These are phyloP conservation scores for Anisognathus igniventris DNA, from an alignment of 2,797 vertebrate genomes.

Conservation along the genomic window DNA sequence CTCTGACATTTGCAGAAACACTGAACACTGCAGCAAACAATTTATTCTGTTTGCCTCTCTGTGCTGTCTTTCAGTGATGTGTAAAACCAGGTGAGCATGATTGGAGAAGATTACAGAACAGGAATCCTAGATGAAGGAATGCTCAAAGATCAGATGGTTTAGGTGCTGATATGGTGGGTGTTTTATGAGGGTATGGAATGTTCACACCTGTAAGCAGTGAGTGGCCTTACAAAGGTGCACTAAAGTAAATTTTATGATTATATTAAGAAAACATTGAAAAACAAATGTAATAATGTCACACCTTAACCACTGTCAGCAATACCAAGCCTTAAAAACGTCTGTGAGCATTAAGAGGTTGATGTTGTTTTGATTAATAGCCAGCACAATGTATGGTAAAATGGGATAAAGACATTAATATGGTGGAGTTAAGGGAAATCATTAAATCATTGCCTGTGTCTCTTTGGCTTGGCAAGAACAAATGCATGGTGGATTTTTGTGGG, in stretches of 20 bases:
- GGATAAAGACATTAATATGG: background rate
- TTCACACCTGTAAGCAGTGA: background rate
- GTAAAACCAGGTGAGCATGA: background rate
- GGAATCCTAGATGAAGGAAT: background rate
- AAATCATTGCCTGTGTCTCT: background rate
- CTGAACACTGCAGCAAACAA: background rate
- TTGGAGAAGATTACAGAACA: background rate
- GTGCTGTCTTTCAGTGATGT: background rate
- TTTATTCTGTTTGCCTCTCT: background rate
- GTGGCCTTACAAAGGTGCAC: background rate
- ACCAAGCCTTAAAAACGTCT: background rate
- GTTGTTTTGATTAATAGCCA: background rate
- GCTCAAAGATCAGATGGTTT: background rate
- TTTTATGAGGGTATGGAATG: rapidly evolving
- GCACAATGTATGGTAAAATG: background rate
- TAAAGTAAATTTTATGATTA: background rate
- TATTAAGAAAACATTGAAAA: background rate
- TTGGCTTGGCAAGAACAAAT: background rate
- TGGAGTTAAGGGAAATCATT: background rate
- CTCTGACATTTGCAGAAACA: background rate
- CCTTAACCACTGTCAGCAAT: background rate
- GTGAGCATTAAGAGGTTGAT: background rate
- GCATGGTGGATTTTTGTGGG: background rate
- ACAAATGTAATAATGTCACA: background rate
- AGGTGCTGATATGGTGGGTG: background rate